A percentile compares a stretch with the other conserved stretches of the same genome.
Evolutionary conservation across 2,888 invertebrate genomes (phyloP).

Genomic region (Chrysopilus asiliformis): DNA sequence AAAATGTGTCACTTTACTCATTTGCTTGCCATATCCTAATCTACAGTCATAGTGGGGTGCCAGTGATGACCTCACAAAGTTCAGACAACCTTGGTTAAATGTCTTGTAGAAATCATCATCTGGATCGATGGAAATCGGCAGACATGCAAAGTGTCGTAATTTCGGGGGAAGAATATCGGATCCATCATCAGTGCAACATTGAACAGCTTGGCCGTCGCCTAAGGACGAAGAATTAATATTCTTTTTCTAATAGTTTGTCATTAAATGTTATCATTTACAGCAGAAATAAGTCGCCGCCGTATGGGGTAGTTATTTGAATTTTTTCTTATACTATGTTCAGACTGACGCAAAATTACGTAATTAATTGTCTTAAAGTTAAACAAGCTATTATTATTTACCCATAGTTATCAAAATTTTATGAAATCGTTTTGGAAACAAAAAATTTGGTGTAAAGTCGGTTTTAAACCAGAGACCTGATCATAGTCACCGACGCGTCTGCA

Average conservation of each 20-base stretch:
- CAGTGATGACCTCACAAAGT: conserved; percentile 56
- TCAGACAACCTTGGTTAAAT: conserved; percentile 51
- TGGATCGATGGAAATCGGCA: conserved; percentile 46
- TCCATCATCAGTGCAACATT: conserved; percentile 56
- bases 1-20: conserved; percentile 52
- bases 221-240: conserved; percentile 12
- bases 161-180: conserved; percentile 38
- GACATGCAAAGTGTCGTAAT: conserved; percentile 51
- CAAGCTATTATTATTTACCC: too few species aligned
- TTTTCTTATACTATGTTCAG: too few species aligned
- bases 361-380: too few species aligned
- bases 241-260: too few species aligned
- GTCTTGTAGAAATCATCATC: conserved; percentile 47
- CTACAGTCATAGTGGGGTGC: conserved; percentile 53
- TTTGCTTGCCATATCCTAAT: conserved; percentile 57
- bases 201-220: conserved; percentile 57
- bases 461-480: too few species aligned
- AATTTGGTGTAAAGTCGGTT: too few species aligned
- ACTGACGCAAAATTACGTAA: background rate
- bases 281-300: too few species aligned
- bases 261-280: too few species aligned
- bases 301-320: background rate
- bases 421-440: too few species aligned
- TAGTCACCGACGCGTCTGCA: too few species aligned
- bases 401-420: too few species aligned